Evolutionary conservation across 2,888 invertebrate species (phyloP).

Genomic region (Mantis religiosa): DNA sequence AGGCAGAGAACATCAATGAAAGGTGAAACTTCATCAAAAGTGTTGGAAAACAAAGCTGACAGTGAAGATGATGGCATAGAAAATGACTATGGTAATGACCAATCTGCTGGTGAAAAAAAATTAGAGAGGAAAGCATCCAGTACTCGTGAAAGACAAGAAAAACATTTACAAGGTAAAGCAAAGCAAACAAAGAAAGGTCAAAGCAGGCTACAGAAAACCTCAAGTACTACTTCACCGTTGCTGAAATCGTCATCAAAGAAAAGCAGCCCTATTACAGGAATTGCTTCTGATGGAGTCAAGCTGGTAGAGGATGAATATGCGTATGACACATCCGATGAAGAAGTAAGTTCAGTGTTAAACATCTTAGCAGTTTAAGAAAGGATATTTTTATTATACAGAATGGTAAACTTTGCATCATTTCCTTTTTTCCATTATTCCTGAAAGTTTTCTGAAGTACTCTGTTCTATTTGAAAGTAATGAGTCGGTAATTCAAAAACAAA

Average conservation of each 20-base stretch:
- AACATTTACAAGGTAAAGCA: conserved; percentile 19
- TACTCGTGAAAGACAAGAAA: conserved; percentile 17
- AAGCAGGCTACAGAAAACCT: conserved; percentile 24
- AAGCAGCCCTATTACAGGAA: neutral
- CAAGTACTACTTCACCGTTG: neutral
- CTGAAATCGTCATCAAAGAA: neutral
- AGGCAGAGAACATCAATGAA: neutral
- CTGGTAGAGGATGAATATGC: conserved; percentile 37
- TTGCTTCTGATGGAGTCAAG: conserved; percentile 23
- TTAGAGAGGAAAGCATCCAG: neutral
- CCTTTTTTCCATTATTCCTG: too few species aligned
- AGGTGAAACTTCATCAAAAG: neutral
- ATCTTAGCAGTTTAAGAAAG: neutral
- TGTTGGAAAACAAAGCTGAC: neutral
- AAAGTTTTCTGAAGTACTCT: too few species aligned
- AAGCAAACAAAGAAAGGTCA: conserved; percentile 16
- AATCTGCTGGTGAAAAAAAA: neutral
- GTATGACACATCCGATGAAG: conserved; percentile 89
- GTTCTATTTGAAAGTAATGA: too few species aligned
- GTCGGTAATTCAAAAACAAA: too few species aligned
- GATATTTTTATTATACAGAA: too few species aligned
- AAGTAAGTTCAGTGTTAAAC: conserved; percentile 45
- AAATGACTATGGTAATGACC: neutral
- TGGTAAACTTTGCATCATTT: too few species aligned
- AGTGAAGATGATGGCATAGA: neutral